Evolutionary conservation across 2,113 vertebrate genomes (phyloP).

Genomic region (Notechis scutatus): DNA sequence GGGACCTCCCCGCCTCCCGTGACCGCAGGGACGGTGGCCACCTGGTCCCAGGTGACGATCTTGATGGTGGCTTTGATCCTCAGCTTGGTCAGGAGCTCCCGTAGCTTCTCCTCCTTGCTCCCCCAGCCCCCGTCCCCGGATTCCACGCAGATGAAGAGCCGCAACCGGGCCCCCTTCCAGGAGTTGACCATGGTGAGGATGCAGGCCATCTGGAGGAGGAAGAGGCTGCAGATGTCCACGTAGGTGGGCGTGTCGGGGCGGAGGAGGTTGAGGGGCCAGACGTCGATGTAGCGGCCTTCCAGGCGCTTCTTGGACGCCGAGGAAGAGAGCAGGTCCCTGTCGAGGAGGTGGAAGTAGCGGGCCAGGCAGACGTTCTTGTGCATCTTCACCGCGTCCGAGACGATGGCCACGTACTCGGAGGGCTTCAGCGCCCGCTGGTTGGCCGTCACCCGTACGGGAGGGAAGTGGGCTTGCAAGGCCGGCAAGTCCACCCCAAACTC

Average conservation of each 20-base stretch:
- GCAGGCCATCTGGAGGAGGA: constrained; percentile 90
- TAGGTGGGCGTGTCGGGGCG: constrained; percentile 74
- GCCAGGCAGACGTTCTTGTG: constrained; percentile 87
- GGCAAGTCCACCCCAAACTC: constrained; percentile 80
- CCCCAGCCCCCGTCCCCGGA: constrained; percentile 79
- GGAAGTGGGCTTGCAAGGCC: constrained; percentile 83
- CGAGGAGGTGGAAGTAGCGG: constrained; percentile 77
- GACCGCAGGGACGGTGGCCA: constrained; percentile 41
- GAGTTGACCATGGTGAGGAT: constrained; percentile 86
- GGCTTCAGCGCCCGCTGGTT: constrained; percentile 75
- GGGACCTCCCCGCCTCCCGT: background rate
- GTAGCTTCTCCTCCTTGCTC: constrained; percentile 78
- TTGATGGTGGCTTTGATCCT: constrained; percentile 84
- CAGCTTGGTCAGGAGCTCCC: constrained; percentile 80
- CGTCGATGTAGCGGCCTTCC: constrained; percentile 74
- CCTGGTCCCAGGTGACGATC: constrained; percentile 82
- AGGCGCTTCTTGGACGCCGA: constrained; percentile 40
- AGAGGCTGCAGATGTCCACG: constrained; percentile 86
- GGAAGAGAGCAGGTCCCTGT: constrained; percentile 35
- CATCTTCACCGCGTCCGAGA: constrained; percentile 89
- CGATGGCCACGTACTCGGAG: constrained; percentile 83
- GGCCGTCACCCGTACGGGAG: constrained; percentile 76
- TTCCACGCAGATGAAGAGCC: constrained; percentile 87
- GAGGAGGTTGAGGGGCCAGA: constrained; percentile 88
- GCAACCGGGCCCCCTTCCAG: constrained; percentile 83